These are phyloP conservation scores for Erannis defoliaria DNA, from an alignment of 2,888 invertebrate species.

Conservation along the genomic window DNA sequence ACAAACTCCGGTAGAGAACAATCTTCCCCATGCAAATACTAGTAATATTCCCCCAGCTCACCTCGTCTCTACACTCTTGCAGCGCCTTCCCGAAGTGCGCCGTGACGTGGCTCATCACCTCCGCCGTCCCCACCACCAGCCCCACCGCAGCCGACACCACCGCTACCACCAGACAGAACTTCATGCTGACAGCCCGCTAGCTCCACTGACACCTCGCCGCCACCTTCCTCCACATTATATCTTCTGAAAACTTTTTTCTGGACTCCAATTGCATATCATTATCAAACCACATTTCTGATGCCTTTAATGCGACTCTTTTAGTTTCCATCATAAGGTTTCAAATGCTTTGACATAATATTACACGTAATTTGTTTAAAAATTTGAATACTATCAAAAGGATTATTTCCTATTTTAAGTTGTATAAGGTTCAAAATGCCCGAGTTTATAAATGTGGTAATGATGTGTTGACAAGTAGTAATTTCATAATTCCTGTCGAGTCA, in stretches of 20 bases:
- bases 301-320: neutral
- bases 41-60: no score
- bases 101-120: conserved; percentile 82
- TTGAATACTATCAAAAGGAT: neutral
- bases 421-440: conserved; percentile 26
- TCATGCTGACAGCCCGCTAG: conserved; percentile 43
- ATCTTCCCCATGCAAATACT: no score
- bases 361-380: neutral
- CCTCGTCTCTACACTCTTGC: conserved; percentile 77
- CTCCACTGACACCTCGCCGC: conserved; percentile 31
- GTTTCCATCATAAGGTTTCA: conserved; percentile 10
- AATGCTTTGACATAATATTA: neutral
- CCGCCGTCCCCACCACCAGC: conserved; percentile 65
- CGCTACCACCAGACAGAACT: conserved; percentile 48
- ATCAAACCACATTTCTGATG: conserved; percentile 14
- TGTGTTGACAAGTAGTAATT: conserved; percentile 34
- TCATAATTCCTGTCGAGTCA: conserved; percentile 37
- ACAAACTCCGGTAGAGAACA: no score
- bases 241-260: conserved; percentile 48
- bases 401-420: neutral
- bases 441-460: conserved; percentile 25
- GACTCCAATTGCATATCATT: conserved; percentile 40
- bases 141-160: conserved; percentile 51
- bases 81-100: conserved; percentile 77
- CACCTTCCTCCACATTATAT: conserved; percentile 50